These are phyloP conservation scores for Pollenia griseotomentosa DNA, from an alignment of 2,888 invertebrate genomes.

Conservation along the genomic window DNA sequence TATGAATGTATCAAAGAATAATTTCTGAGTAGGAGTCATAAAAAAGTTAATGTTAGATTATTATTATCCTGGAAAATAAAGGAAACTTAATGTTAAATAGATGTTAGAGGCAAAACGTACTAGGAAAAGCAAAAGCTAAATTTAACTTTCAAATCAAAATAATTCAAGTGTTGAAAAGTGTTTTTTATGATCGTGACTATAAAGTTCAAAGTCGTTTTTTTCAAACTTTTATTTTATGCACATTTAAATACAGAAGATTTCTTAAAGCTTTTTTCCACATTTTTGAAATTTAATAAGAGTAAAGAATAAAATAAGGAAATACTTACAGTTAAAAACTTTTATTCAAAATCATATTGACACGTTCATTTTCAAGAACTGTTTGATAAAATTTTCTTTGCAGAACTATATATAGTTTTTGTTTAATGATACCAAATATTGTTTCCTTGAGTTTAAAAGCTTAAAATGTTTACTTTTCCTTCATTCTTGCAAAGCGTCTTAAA, in stretches of 20 bases:
- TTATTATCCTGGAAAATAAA: conserved; percentile 32
- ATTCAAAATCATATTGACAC: no score
- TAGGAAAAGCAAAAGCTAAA: background rate
- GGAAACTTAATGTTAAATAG: conserved; percentile 23
- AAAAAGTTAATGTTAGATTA: conserved; percentile 59
- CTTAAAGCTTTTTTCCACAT: background rate
- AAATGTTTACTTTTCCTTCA: no score
- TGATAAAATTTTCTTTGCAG: no score
- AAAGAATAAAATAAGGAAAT: no score
- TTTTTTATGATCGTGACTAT: conserved; percentile 6
- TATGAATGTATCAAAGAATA: background rate
- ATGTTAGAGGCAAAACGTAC: background rate
- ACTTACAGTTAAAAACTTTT: no score
- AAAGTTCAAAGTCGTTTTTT: conserved; percentile 28
- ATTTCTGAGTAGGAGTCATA: conserved; percentile 58
- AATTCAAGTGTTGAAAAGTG: conserved; percentile 52
- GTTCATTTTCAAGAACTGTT: no score
- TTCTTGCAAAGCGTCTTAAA: no score
- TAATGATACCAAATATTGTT: no score
- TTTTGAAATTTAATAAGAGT: no score
- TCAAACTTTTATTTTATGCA: background rate
- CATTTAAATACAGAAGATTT: background rate
- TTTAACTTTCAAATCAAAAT: conserved; percentile 26
- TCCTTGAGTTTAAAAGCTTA: no score
- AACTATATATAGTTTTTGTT: no score